phyloP scores from a whole-genome alignment of 2,113 vertebrate genomes.

The Piliocolobus tephrosceles region DNA sequence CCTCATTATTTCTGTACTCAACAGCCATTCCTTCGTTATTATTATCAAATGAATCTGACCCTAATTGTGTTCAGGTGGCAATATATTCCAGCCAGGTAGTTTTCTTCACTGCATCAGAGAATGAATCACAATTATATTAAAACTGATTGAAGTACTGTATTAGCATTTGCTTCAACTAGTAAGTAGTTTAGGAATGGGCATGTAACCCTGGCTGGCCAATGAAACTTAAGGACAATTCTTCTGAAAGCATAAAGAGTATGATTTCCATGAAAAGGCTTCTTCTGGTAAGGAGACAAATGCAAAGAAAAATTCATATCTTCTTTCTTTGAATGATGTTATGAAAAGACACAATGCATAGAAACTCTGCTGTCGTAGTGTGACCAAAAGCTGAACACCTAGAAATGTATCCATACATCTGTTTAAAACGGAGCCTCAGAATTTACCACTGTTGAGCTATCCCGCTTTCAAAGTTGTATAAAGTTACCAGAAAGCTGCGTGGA shows the following conservation, averaged over 20 bases:
- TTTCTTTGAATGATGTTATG: background rate
- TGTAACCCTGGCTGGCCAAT: background rate
- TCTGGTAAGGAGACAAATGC: background rate
- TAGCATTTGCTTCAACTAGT: background rate
- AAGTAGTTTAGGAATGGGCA: background rate
- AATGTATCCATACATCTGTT: background rate
- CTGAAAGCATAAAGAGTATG: background rate
- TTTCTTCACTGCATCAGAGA: background rate
- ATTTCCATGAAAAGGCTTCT: background rate
- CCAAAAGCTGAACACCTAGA: background rate
- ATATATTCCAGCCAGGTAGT: background rate
- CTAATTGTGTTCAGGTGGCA: background rate
- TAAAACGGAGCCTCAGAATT: background rate
- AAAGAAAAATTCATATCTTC: background rate
- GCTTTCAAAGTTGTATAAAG: background rate
- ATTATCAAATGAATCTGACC: background rate
- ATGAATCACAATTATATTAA: background rate
- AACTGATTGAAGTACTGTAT: background rate
- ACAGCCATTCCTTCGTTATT: background rate
- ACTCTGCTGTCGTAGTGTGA: background rate
- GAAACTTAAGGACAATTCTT: background rate
- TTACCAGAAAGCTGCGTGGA: background rate
- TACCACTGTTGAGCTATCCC: background rate
- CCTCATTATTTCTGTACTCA: background rate
- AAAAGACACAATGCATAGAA: background rate